These are phyloP conservation scores for Bubo scandiacus DNA, from an alignment of 2,113 vertebrate species.

Conservation along the genomic window DNA sequence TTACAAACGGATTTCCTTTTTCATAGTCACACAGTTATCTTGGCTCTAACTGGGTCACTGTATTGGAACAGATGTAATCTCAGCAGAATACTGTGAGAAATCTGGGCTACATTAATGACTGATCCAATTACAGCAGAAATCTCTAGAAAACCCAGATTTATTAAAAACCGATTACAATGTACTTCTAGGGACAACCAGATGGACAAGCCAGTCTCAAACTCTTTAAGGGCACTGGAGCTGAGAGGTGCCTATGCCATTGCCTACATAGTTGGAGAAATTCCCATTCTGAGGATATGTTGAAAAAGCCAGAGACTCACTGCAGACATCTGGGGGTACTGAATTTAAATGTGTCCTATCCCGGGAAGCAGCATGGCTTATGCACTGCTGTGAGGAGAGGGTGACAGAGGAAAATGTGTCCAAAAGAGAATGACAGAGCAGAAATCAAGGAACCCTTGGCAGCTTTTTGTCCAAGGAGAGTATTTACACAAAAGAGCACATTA, in stretches of 20 bases:
- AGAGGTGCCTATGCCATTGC: not conserved
- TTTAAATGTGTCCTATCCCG: not conserved
- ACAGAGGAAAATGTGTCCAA: not conserved
- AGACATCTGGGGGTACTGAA: not conserved
- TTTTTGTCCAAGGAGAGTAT: not conserved
- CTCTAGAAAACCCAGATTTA: conserved; percentile 49
- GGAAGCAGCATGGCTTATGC: not conserved
- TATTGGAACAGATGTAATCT: conserved; percentile 50
- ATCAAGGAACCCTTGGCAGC: not conserved
- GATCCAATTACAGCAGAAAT: conserved; percentile 51
- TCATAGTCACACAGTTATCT: not conserved
- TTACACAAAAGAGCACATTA: not conserved
- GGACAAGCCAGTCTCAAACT: not conserved
- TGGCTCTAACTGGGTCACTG: conserved; percentile 45
- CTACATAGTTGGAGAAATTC: not conserved
- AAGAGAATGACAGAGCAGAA: not conserved
- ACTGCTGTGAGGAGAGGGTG: not conserved
- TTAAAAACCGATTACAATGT: conserved; percentile 18
- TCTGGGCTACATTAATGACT: conserved; percentile 36
- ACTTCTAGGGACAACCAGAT: conserved; percentile 52
- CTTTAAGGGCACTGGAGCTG: not conserved
- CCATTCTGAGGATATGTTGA: not conserved
- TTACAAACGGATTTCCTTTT: conserved; percentile 26
- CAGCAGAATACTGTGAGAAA: conserved; percentile 50
- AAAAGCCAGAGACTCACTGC: not conserved